Evolutionary conservation across 2,888 invertebrate genomes (phyloP).

Genomic region (Pimpla rufipes): DNA sequence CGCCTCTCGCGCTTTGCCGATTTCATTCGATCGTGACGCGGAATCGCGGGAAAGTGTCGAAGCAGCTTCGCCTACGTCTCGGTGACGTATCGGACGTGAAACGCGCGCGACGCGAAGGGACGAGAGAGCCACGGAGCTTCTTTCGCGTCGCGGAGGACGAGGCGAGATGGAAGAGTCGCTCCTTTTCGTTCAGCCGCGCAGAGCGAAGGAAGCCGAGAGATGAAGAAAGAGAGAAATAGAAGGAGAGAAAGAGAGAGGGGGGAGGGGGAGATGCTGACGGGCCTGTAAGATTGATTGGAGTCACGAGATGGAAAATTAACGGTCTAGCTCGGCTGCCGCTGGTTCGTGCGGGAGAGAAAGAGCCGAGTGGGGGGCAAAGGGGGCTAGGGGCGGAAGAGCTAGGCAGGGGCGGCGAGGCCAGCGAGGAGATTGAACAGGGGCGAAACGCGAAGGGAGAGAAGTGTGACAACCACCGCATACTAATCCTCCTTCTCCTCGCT

Average conservation of each 20-base stretch:
- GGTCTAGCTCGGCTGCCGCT: constrained; percentile 79
- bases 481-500: constrained; percentile 75
- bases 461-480: constrained; percentile 83
- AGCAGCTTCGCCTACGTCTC: constrained; percentile 3
- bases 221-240: constrained; percentile 28
- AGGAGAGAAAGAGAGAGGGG: constrained; percentile 31
- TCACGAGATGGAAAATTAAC: constrained; percentile 85
- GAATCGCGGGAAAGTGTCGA: constrained; percentile 41
- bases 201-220: not conserved
- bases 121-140: constrained; percentile 15
- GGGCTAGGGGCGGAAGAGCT: constrained; percentile 17
- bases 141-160: constrained; percentile 19
- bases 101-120: constrained; percentile 28
- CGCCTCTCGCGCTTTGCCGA: constrained; percentile 10
- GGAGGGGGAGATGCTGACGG: constrained; percentile 78
- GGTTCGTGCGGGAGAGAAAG: constrained; percentile 67
- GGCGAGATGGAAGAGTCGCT: constrained; percentile 13
- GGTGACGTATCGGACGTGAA: constrained; percentile 12
- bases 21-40: constrained; percentile 52
- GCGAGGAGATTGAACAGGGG: constrained; percentile 68
- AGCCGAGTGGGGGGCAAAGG: constrained; percentile 13
- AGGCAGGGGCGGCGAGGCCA: constrained; percentile 27
- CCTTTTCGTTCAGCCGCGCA: not conserved
- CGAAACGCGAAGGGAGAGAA: constrained; percentile 73
- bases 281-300: constrained; percentile 84